These are phyloP conservation scores for Arenaria interpres DNA, from an alignment of 2,113 vertebrate genomes.

Conservation along the genomic window DNA sequence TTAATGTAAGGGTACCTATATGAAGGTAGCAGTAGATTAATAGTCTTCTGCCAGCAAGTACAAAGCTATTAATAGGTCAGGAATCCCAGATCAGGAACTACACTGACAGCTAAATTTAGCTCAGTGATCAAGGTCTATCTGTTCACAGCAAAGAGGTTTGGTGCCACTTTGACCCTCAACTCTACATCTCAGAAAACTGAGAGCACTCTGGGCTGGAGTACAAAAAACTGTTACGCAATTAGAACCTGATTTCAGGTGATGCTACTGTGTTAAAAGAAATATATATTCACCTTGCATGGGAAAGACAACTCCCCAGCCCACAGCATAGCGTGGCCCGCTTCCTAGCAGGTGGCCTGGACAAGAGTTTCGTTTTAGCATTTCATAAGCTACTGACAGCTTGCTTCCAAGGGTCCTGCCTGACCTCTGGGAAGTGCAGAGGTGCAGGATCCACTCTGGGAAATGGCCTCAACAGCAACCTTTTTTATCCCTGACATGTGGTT, in stretches of 20 bases:
- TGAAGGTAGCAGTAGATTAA: neutral
- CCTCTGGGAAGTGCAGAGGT: neutral
- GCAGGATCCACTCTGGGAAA: neutral
- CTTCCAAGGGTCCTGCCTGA: neutral
- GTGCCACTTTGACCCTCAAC: neutral
- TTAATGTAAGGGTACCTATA: neutral
- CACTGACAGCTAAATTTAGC: neutral
- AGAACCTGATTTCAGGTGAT: neutral
- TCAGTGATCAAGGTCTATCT: neutral
- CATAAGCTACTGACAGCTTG: neutral
- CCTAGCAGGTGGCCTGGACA: neutral
- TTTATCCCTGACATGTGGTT: neutral
- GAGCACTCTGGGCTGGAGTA: neutral
- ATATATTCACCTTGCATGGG: neutral
- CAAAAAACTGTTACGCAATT: neutral
- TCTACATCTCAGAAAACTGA: neutral
- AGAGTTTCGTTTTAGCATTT: neutral
- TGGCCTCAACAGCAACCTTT: neutral
- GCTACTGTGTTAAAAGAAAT: neutral
- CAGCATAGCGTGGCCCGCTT: neutral
- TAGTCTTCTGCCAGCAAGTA: neutral
- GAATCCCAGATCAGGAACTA: constrained; percentile 6
- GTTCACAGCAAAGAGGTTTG: neutral
- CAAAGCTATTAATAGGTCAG: constrained; percentile 30
- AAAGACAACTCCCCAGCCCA: neutral